phyloP scores from a whole-genome alignment of 1,140 invertebrate species.

The Drosophila tsacasi region DNA sequence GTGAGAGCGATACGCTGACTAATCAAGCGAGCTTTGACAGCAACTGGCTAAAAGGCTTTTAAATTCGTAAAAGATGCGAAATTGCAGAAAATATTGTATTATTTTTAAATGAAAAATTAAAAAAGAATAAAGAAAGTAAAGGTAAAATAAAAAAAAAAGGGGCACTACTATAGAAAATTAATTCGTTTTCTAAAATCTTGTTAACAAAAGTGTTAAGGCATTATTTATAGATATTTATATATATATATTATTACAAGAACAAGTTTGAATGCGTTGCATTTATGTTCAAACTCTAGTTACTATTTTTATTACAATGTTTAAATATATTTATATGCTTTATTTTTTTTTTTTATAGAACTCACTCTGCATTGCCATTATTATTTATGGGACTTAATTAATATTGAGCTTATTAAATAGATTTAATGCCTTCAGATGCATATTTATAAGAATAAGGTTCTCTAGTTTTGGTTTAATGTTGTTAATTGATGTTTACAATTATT shows the following conservation, averaged over 20 bases:
- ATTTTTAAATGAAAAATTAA: background rate
- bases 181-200: no score
- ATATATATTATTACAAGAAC: no score
- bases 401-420: no score
- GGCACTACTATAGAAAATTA: no score
- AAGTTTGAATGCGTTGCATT: no score
- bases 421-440: background rate
- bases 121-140: background rate
- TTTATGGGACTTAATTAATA: no score
- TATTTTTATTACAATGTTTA: no score
- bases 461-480: background rate
- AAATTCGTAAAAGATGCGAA: background rate
- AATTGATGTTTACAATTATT: no score
- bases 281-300: no score
- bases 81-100: background rate
- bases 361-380: background rate
- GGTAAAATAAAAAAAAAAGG: background rate
- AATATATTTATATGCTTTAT: no score
- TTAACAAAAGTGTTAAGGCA: no score
- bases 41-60: background rate
- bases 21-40: slow-evolving; percentile 31
- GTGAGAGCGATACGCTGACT: slow-evolving; percentile 47
- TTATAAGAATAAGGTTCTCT: background rate
- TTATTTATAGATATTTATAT: no score
- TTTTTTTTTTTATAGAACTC: background rate